Percentiles rank a stretch among this genome's conserved stretches.
Conservation (phyloP, 2,797 vertebrate species). For the Sebastes nivosus region DNA sequence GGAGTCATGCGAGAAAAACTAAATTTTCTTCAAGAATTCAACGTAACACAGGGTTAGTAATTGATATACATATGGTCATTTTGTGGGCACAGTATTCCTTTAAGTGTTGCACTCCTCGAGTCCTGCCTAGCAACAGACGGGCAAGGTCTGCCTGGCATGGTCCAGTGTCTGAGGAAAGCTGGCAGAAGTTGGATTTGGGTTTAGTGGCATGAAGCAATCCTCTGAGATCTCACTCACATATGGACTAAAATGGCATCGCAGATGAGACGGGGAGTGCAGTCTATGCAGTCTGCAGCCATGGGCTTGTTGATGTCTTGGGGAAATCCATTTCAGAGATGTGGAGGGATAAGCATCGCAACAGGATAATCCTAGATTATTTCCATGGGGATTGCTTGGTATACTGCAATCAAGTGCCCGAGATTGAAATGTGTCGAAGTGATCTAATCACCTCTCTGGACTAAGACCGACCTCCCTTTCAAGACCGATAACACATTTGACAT, state of each 20-base stretch:
- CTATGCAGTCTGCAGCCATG: slow-evolving; percentile 44
- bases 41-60: background rate
- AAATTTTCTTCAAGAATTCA: background rate
- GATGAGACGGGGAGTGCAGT: slow-evolving; percentile 52
- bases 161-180: slow-evolving; percentile 30
- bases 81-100: background rate
- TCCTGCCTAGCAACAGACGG: slow-evolving; percentile 45
- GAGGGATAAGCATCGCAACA: slow-evolving; percentile 56
- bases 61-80: background rate
- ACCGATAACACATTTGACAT: background rate
- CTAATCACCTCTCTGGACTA: slow-evolving; percentile 35
- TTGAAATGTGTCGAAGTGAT: slow-evolving; percentile 71
- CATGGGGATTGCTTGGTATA: slow-evolving; percentile 71
- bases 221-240: slow-evolving; percentile 57
- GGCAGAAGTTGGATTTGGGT: slow-evolving; percentile 52
- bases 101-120: background rate
- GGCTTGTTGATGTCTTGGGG: slow-evolving; percentile 66
- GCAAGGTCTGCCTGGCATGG: slow-evolving; percentile 5
- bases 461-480: background rate
- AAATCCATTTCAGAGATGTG: slow-evolving; percentile 75
- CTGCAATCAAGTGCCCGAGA: slow-evolving; percentile 70
- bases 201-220: slow-evolving; percentile 50
- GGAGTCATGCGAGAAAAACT: background rate
- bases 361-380: slow-evolving; percentile 81
- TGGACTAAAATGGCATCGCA: slow-evolving; percentile 58